phyloP scores from a whole-genome alignment of 2,797 vertebrate species.

The Pyrrhura leucotis region DNA sequence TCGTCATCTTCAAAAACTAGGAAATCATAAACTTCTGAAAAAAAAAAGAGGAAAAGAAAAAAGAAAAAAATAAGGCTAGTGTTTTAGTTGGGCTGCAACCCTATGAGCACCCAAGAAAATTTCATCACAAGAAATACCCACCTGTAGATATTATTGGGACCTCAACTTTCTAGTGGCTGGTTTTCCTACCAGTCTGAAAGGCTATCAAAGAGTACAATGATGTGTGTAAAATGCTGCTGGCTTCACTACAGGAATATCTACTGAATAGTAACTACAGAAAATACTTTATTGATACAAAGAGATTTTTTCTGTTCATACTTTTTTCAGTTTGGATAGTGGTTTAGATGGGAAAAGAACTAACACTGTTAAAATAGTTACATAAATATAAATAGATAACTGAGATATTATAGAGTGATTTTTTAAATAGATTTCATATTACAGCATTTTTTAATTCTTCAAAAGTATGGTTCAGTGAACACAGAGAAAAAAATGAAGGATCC shows the following conservation, averaged over 20 bases:
- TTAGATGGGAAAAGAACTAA: not conserved
- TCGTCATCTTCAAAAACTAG: not conserved
- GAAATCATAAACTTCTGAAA: not conserved
- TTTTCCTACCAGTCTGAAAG: not conserved
- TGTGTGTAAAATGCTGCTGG: not conserved
- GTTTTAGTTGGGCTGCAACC: not conserved
- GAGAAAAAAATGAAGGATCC: not conserved
- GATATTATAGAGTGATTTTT: not conserved
- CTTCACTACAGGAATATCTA: not conserved
- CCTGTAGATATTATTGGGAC: not conserved
- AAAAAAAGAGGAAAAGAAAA: not conserved
- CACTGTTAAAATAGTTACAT: not conserved
- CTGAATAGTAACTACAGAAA: not conserved
- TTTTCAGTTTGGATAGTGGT: not conserved
- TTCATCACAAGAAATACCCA: not conserved
- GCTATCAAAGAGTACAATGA: not conserved
- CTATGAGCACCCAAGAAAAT: not conserved
- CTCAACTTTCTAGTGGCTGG: not conserved
- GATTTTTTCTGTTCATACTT: not conserved
- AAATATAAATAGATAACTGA: not conserved
- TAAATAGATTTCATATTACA: not conserved
- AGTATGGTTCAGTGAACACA: not conserved
- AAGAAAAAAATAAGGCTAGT: not conserved
- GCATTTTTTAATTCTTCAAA: not conserved
- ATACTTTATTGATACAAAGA: not conserved